Evolutionary conservation across 1,140 invertebrate species (phyloP), one percentile per base, ranked within the genome.

Genomic region (Spodoptera frugiperda): DNA sequence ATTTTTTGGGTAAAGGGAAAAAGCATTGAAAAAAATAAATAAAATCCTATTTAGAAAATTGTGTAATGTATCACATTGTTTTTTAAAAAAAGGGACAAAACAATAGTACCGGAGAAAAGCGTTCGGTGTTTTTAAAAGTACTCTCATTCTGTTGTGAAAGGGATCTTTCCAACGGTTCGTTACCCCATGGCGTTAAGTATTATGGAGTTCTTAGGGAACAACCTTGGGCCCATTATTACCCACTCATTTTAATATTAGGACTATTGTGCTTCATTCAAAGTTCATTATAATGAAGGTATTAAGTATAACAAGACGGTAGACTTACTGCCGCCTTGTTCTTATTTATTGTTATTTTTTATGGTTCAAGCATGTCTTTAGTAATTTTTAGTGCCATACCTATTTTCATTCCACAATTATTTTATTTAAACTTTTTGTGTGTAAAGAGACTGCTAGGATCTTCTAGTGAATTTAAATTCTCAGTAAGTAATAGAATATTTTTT

Each of bases 201-300:
- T n/a, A 44, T 61, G n/a, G 57, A 9, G 57, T 39, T 15, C 57
- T 17, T 15, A 10, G 12, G 33, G 8, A 19, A 44, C 15, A 33
- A 33, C 59, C 33, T 63, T 63, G 59, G 9, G 33, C 0, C 33
- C 30, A 44, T 63, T 63, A 44, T 11, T 11, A 8, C 15, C n/a
- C 33, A 63, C 33, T 61, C 59, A 63, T 63, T 63, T 44, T 63
- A 63, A 63, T 63, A 63, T 63, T 63, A 63, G 59, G 33, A 63
- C 59, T 44, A 46, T 63, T 63, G 59, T 44, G 17, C 1, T 15
- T 3, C 15, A 63, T 63, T 63, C 15, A 15, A n/a, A 33, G 59
- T 63, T 11, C 59, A 63, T 11, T 9, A 4, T 19, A 63, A 44
- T 63, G 15, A 44, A 44, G n/a, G 59, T 63, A 63, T 14, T 57